Base-by-base conservation (phyloP, 23 tunicate species). In the Halocynthia aurantium region DNA sequence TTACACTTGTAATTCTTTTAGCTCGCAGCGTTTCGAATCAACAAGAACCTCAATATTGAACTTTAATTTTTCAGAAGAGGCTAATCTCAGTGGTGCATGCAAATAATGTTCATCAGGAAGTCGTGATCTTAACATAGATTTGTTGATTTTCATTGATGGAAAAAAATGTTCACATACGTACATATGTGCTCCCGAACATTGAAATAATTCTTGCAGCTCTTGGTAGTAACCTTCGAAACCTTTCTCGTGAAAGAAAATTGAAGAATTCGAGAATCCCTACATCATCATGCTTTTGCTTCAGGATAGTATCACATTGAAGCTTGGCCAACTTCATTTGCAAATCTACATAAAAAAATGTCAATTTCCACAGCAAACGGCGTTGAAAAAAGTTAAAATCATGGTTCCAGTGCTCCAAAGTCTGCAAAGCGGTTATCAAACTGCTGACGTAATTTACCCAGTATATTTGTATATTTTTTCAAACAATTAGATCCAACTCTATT, bases 161-260 rank as follows among this genome's bases (percentile, higher is more conserved):
- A 81, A 81, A 57, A 81, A 81, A 6, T 81, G 86, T 62, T 82
- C 81, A 76, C 86, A 82, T n/a, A n/a, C n/a, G n/a, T 82, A 82
- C 86, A 76, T 82, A 75, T 58, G 81, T 82, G 81, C 86, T 82
- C 63, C 81, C 86, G 61, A 76, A 82, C 86, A 82, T 82, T 82
- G 86, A 81, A 75, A 82, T 75, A 82, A 82, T 76, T 73, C 62
- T 62, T 75, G 81, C 81, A 75, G 82, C 72, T 61, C 61, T 72
- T 62, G 82, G 57, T 62, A 75, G 73, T 75, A 82, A 76, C 73
- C 62, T 82, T 61, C 81, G 72, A 82, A 76, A 82, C 62, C 66
- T 82, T 75, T 82, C 86, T 75, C 81, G 72, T 76, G 82, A n/a
- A 75, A 76, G 80, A 75, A 76, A 82, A 53, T 10, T 76, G 86